Percentiles rank a stretch among this genome's conserved stretches.
These are phyloP conservation scores for Hydrolagus colliei DNA, from an alignment of 2,797 vertebrate genomes.

Conservation along the genomic window DNA sequence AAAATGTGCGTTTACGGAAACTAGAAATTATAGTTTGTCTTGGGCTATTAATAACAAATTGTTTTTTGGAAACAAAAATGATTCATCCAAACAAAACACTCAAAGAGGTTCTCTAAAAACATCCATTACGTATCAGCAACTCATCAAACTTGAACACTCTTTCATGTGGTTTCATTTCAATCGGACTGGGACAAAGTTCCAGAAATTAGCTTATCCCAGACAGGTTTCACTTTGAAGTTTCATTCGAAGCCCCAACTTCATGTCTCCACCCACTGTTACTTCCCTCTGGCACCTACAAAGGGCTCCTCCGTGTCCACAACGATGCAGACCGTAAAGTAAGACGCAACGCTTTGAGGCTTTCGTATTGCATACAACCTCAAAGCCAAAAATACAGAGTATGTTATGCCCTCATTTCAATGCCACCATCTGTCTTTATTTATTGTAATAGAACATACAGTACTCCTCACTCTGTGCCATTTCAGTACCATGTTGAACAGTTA, in stretches of 20 bases:
- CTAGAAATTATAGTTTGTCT: slow-evolving; percentile 27
- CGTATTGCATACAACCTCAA: background rate
- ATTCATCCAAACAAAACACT: slow-evolving; percentile 16
- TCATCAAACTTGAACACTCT: background rate
- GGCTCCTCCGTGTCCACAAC: background rate
- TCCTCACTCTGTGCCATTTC: background rate
- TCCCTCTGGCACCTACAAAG: background rate
- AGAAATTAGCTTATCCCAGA: background rate
- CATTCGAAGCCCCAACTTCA: background rate
- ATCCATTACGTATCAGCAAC: slow-evolving; percentile 11
- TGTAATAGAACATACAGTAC: background rate
- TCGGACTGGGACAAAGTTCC: background rate
- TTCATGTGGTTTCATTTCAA: background rate
- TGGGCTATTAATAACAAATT: slow-evolving; percentile 23
- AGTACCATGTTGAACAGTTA: background rate
- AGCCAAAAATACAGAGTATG: background rate
- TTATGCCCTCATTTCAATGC: background rate
- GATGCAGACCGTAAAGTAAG: background rate
- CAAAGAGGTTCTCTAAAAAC: slow-evolving; percentile 22
- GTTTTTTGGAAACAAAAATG: slow-evolving; percentile 21
- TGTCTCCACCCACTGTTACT: background rate
- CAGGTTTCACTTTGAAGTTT: slow-evolving; percentile 17
- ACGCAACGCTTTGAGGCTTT: background rate
- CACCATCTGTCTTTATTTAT: background rate
- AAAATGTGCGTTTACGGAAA: slow-evolving; percentile 13